Percentiles rank a stretch among this genome's conserved stretches.
phyloP scores from a whole-genome alignment of 2,113 vertebrate genomes.

The Dicerorhinus sumatrensis region DNA sequence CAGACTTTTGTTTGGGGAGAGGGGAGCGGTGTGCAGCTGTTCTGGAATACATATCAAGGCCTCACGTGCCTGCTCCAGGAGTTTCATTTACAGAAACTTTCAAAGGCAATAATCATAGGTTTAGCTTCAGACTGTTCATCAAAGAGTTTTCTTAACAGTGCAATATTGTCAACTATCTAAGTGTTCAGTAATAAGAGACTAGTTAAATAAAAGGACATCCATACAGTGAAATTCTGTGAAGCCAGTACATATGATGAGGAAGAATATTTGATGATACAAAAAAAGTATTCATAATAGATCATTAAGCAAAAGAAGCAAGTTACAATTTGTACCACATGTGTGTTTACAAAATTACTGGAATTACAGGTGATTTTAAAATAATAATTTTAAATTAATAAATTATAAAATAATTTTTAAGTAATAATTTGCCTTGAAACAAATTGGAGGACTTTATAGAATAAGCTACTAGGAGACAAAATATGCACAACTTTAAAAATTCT shows the following conservation, averaged over 20 bases:
- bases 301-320: slow-evolving; percentile 37
- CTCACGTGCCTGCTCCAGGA: neutral
- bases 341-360: slow-evolving; percentile 37
- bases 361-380: slow-evolving; percentile 30
- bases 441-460: neutral
- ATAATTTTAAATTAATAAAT: neutral
- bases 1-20: neutral
- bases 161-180: slow-evolving; percentile 16
- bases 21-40: neutral
- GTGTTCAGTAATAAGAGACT: neutral
- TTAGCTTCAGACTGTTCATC: slow-evolving; percentile 39
- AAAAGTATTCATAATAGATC: slow-evolving; percentile 20
- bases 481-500: neutral
- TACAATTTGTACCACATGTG: neutral
- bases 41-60: neutral
- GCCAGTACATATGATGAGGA: neutral
- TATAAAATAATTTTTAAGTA: neutral
- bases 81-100: slow-evolving; percentile 9
- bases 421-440: slow-evolving; percentile 23
- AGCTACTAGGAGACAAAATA: neutral
- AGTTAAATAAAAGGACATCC: neutral
- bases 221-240: neutral
- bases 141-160: neutral
- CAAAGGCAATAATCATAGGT: neutral
- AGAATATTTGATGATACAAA: neutral